Base-by-base conservation (phyloP, 2,888 invertebrate species). In the Entomobrya multifasciata region DNA sequence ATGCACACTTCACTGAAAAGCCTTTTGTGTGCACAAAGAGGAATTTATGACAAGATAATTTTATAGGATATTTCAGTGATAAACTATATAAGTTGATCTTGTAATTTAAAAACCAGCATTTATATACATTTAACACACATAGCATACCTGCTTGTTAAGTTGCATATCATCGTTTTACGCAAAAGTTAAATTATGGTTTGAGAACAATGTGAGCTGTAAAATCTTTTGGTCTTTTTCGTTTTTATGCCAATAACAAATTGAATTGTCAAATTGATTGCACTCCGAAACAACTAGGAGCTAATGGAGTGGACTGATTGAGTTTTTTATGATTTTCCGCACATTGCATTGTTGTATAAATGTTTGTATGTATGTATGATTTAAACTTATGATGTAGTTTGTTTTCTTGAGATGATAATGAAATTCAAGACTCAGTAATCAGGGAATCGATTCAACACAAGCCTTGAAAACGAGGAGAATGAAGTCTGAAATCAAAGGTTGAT, bases 41-140 rank as follows among this genome's bases (percentile, higher is more conserved):
- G 8, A 70, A 25, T 70, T 70, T 47, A 70, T 70, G 47, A 70
- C 36, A 70, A 25, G 70, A 70, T 70, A 36, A 70, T 36, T 6
- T 36, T 36, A 36, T 36, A 8, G 36, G 36, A 36, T 70, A 67
- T 41, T 4, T 44, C 10, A 25, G 47, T 47, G 36, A 36, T 36
- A 36, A 36, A 36, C 36, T 36, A 36, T 36, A 36, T n/a, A n/a
- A 70, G 47, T 70, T 70, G 70, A 47, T 70, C 70, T 47, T 44
- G 44, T 70, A 70, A 47, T 70, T 70, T 44, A n/a, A 70, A 70
- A 70, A 70, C 22, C 76, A 36, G n/a, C n/a, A 36, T 36, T 27
- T 76, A 55, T 52, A 76, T 74, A 74, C 74, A n/a, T 74, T n/a
- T n/a, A n/a, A 30, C 52, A 25, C n/a, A 49, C 52, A 0, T 41